Evolutionary conservation across 2,797 vertebrate species (phyloP).

Genomic region (Hozukius guyotensis): DNA sequence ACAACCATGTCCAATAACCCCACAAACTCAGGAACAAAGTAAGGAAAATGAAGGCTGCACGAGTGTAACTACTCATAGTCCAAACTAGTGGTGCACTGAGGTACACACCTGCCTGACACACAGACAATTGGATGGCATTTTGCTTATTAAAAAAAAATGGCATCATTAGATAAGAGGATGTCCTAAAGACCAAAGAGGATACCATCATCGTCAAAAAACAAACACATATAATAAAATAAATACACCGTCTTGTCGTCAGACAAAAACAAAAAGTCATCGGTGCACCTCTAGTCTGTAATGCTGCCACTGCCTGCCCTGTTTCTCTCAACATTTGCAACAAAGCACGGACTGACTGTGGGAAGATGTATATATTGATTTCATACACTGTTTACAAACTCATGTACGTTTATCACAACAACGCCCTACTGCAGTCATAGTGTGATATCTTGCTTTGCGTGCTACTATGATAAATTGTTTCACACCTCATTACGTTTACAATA

Average conservation of each 20-base stretch:
- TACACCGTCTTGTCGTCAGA: background rate
- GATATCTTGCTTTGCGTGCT: constrained; percentile 59
- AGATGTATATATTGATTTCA: constrained; percentile 36
- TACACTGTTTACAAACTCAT: constrained; percentile 60
- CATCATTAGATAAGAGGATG: background rate
- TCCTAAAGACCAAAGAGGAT: background rate
- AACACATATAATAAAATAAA: background rate
- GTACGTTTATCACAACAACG: constrained; percentile 32
- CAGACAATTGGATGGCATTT: constrained; percentile 4
- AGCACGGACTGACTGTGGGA: constrained; percentile 18
- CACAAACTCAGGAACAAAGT: constrained; percentile 66
- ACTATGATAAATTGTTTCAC: constrained; percentile 42
- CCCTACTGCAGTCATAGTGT: constrained; percentile 36
- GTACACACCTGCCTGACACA: background rate
- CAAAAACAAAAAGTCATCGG: constrained; percentile 7
- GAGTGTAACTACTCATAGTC: constrained; percentile 15
- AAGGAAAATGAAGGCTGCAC: constrained; percentile 8
- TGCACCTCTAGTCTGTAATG: constrained; percentile 39
- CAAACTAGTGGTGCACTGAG: constrained; percentile 39
- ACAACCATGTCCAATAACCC: constrained; percentile 27
- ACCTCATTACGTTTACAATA: constrained; percentile 63
- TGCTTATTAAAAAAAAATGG: background rate
- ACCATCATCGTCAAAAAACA: background rate
- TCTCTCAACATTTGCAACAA: constrained; percentile 14
- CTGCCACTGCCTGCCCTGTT: constrained; percentile 26